A percentile compares a stretch with the other conserved stretches of the same genome.
phyloP scores from a whole-genome alignment of 2,113 vertebrate species.

The Peromyscus leucopus region DNA sequence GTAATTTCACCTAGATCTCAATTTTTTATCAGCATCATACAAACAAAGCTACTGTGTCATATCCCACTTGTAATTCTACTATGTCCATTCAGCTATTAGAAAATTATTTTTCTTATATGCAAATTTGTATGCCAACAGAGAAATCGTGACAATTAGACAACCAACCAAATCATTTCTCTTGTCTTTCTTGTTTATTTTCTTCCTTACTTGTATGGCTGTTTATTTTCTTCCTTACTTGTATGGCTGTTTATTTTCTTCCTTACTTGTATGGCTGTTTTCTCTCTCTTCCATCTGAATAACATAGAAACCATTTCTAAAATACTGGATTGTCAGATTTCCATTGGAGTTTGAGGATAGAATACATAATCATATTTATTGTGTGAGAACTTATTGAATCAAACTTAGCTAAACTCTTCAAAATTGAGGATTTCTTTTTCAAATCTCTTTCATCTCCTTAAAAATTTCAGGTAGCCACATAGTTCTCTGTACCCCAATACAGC shows the following conservation, averaged over 20 bases:
- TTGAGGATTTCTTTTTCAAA: background rate
- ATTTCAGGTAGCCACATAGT: constrained; percentile 21
- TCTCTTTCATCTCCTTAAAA: background rate
- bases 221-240: background rate
- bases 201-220: background rate
- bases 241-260: background rate
- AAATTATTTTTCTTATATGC: background rate
- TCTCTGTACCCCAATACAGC: background rate
- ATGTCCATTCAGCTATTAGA: background rate
- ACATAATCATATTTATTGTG: background rate
- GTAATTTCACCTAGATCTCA: background rate
- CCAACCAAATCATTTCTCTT: background rate
- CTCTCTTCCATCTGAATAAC: background rate
- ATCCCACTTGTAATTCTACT: constrained; percentile 1
- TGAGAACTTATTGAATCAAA: background rate
- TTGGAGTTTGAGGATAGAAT: background rate
- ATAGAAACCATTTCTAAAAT: background rate
- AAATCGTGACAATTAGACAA: background rate
- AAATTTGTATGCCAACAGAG: background rate
- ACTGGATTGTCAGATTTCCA: background rate
- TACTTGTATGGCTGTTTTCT: background rate
- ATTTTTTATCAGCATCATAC: background rate
- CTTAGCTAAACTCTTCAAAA: background rate
- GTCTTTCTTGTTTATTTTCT: background rate
- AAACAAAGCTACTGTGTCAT: background rate